These are phyloP conservation scores for Pterocles gutturalis DNA, from an alignment of 2,113 vertebrate species.

Conservation along the genomic window DNA sequence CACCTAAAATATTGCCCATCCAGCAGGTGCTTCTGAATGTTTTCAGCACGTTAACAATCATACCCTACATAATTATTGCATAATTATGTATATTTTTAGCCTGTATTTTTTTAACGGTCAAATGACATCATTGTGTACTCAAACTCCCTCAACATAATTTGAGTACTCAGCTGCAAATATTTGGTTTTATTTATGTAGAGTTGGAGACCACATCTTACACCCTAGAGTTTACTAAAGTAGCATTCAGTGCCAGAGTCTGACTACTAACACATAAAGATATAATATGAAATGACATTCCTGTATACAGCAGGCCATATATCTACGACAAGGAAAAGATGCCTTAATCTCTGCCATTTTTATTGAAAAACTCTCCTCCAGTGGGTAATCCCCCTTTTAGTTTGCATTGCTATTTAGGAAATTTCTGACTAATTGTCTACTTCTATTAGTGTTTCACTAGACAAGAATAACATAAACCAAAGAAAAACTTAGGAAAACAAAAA, in stretches of 20 bases:
- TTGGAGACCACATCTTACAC: background rate
- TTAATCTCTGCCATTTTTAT: background rate
- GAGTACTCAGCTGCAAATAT: background rate
- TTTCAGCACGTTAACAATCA: background rate
- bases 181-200: background rate
- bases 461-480: background rate
- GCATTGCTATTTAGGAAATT: background rate
- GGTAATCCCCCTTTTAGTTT: background rate
- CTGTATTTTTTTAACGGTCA: background rate
- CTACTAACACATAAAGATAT: background rate
- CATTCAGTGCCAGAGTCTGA: background rate
- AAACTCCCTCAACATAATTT: background rate
- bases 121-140: background rate
- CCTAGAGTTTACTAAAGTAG: background rate
- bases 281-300: background rate
- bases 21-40: background rate
- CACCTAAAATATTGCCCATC: background rate
- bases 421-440: background rate
- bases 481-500: background rate
- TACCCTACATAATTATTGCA: background rate
- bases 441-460: background rate
- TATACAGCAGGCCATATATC: background rate
- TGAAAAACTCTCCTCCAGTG: background rate
- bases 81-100: background rate
- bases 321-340: background rate